Percentiles rank a stretch among this genome's conserved stretches.
phyloP scores from a whole-genome alignment of 2,888 invertebrate genomes.

The Scaptodrosophila latifasciaeformis region DNA sequence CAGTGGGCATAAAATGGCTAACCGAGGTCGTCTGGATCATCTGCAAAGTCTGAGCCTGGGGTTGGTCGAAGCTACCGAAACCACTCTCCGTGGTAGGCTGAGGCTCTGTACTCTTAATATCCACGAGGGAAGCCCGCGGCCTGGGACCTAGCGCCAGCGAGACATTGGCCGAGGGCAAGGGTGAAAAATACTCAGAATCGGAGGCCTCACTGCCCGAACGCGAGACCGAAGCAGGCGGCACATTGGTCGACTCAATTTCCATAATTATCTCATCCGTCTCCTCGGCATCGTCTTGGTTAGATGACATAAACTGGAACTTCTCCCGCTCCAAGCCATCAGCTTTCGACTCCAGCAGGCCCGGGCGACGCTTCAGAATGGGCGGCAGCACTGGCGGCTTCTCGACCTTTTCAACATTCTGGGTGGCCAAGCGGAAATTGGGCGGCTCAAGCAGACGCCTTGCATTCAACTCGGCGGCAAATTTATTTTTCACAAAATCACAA shows the following conservation, averaged over 20 bases:
- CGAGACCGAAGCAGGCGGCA: too few species aligned
- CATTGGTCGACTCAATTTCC: background rate
- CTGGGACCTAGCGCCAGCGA: constrained; percentile 51
- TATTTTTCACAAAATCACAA: background rate
- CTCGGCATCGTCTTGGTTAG: too few species aligned
- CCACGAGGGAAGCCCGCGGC: constrained; percentile 44
- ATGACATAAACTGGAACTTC: too few species aligned
- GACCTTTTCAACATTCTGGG: background rate
- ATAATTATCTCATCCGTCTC: constrained; percentile 46
- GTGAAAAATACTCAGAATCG: constrained; percentile 52
- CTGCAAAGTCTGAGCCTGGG: constrained; percentile 9
- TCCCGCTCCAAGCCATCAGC: background rate
- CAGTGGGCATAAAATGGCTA: constrained; percentile 59
- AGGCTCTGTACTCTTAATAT: background rate
- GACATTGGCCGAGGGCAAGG: constrained; percentile 43
- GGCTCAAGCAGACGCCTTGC: constrained; percentile 28
- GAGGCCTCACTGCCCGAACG: constrained; percentile 31
- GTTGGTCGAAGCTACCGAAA: constrained; percentile 40
- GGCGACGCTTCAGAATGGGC: constrained; percentile 22
- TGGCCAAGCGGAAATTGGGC: constrained; percentile 27
- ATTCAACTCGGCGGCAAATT: background rate
- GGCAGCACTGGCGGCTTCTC: background rate
- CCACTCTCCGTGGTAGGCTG: constrained; percentile 32
- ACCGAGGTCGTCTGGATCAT: constrained; percentile 23
- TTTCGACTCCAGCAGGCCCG: background rate